These are phyloP conservation scores for Siderastrea siderea DNA, from an alignment of 92 coral and sea anemone species.

Conservation along the genomic window DNA sequence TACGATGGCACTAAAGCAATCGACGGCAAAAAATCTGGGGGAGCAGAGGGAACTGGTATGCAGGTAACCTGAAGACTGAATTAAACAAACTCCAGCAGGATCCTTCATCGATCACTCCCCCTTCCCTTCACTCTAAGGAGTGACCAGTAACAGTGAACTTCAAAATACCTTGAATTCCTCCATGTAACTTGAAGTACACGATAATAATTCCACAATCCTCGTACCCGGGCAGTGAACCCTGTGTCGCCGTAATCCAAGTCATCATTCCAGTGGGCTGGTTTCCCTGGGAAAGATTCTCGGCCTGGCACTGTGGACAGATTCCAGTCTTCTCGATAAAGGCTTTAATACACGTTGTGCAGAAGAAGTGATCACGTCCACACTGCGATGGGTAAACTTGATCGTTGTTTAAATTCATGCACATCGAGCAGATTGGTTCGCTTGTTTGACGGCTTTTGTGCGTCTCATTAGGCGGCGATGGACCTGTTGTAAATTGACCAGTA, in stretches of 20 bases:
- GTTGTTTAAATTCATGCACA: slow-evolving; percentile 5
- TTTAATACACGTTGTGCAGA: neutral
- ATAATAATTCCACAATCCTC: slow-evolving; percentile 36
- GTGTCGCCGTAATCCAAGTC: slow-evolving; percentile 17
- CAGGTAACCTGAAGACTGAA: too few species aligned
- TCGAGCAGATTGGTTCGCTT: neutral
- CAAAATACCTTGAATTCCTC: slow-evolving; percentile 45
- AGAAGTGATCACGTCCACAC: slow-evolving; percentile 14
- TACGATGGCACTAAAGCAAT: too few species aligned
- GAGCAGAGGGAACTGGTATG: too few species aligned
- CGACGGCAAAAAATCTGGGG: too few species aligned
- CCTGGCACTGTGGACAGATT: neutral
- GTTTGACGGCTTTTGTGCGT: neutral
- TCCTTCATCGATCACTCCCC: too few species aligned
- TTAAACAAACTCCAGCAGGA: too few species aligned
- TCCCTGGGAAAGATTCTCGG: neutral
- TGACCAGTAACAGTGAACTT: too few species aligned
- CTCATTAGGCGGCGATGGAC: neutral
- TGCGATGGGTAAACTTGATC: neutral
- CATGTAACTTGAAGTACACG: slow-evolving; percentile 30
- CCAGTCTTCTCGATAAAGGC: neutral
- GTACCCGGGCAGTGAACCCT: slow-evolving; percentile 30
- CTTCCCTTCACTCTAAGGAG: too few species aligned
- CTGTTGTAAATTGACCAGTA: neutral
- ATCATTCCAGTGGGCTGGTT: slow-evolving; percentile 50